Percentiles rank a stretch among this genome's conserved stretches.
Evolutionary conservation across 2,113 vertebrate genomes (phyloP).

Genomic region (Rhinoderma darwinii): DNA sequence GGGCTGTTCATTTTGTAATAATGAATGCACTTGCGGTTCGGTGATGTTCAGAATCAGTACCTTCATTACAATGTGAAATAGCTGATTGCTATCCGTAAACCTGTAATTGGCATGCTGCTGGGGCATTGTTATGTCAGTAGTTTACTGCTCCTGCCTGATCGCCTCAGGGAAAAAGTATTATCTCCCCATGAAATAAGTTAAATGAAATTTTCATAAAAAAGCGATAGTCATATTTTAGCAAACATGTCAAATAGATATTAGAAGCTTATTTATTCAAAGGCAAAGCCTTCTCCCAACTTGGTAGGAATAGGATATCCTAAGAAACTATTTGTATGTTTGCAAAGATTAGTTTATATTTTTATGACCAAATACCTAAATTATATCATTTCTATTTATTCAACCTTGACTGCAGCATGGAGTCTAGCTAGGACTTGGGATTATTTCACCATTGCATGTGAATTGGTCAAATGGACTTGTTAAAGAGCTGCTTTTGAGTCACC

Average conservation of each 20-base stretch:
- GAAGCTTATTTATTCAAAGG: neutral
- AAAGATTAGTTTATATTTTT: too few species aligned
- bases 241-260: neutral
- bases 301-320: neutral
- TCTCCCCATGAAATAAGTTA: neutral
- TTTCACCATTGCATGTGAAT: too few species aligned
- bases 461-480: too few species aligned
- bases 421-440: too few species aligned
- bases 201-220: slow-evolving; percentile 2
- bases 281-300: neutral
- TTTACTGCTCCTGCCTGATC: slow-evolving; percentile 58
- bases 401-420: too few species aligned
- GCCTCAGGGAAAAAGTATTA: slow-evolving; percentile 57
- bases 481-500: too few species aligned
- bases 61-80: slow-evolving; percentile 26
- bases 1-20: slow-evolving; percentile 26
- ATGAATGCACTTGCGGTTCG: slow-evolving; percentile 43
- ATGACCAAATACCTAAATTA: neutral
- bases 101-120: slow-evolving; percentile 63
- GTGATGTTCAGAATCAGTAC: slow-evolving; percentile 39
- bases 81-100: slow-evolving; percentile 48
- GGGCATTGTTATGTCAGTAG: slow-evolving; percentile 64
- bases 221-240: slow-evolving; percentile 10
- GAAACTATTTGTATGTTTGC: too few species aligned
- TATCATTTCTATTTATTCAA: too few species aligned